Evolutionary conservation across 1,140 invertebrate species (phyloP), one percentile per base, ranked within the genome.

Genomic region (Eurosta solidaginis): DNA sequence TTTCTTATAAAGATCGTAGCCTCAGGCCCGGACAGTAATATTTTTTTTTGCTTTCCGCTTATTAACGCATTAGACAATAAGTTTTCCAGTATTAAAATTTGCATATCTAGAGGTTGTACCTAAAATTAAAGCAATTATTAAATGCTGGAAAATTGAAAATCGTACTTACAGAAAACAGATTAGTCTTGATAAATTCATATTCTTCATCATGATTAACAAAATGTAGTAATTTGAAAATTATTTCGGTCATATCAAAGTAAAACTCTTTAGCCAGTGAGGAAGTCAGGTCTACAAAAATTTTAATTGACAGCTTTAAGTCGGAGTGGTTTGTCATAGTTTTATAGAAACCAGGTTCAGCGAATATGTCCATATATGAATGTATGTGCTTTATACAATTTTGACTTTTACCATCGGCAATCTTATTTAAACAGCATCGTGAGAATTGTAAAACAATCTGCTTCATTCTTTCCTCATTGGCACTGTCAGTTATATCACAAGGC

Each of bases 221-320:
- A 45, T 87, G 89, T 17, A 92, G 84, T 36, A 93, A 83, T 77
- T 88, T 88, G 82, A 93, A 92, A 77, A 91, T 89, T 20, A 93
- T 88, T 81, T 91, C 89, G 7, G 93, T 84, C 3, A 91, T 80
- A 76, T 84, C 80, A 50, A 90, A 89, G 7, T 83, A 87, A 52
- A 88, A 82, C 17, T 89, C 85, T 10, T 85, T 82, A 36, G 85
- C 84, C 10, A 80, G 12, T 12, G 17, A n/a, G n/a, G 73, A 40
- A 45, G 40, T 74, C 45, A 74, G 12, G 14, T 74, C 25, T 45
- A 45, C 22, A 47, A 90, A 68, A 92, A 89, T 10, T 85, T 81
- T 50, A 3, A 77, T 54, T 7, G 49, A 33, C 12, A 36, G 12
- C 20, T 6, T 36, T 20, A 40, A 7, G 40, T 68, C 59, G 20